Evolutionary conservation across 1,140 invertebrate genomes (phyloP), one percentile per base, ranked within the genome.

Genomic region (Caenorhabditis briggsae): DNA sequence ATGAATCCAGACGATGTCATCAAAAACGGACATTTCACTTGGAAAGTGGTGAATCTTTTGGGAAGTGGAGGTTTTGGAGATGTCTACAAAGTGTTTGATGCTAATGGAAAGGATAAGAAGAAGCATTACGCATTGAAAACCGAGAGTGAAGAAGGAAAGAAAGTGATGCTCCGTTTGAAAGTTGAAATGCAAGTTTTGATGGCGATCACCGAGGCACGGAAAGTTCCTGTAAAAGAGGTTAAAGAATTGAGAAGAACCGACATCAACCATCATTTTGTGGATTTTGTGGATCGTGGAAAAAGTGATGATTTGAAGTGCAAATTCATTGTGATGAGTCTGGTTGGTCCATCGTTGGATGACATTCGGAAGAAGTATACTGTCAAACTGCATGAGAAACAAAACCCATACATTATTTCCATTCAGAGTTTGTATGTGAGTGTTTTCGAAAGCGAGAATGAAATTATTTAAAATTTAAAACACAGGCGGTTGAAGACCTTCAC

Each of bases 21-120:
- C 18, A 78, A 48, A 48, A 78, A 53, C n/a, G 70, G 46, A 8
- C 5, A 23, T 6, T 23, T 6, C n/a, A 23, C n/a, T 9, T 78
- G 70, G 70, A 78, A 48, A 50, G 70, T 78, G 12, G 20, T 78
- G 5, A 14, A 11, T 3, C 18, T 53, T 1, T 46, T 78, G 3
- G 70, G 70, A 48, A 78, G 70, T 25, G 70, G 70, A n/a, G 70
- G 70, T 23, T 78, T 78, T 14, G 70, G 70, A 8, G 70, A 78
- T n/a, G 70, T 78, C n/a, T 78, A 78, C 70, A 78, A 78, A 41
- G 70, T 78, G 46, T 25, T 23, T n/a, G 41, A 70, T 46, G 16
- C 2, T 58, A 7, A 14, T 7, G 41, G 18, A 12, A 46, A 46
- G 16, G 20, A n/a, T 0, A 12, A 14, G 20, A 78, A 78, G n/a